Conservation (phyloP, 2,113 vertebrate genomes). For the Bubalus kerabau region DNA sequence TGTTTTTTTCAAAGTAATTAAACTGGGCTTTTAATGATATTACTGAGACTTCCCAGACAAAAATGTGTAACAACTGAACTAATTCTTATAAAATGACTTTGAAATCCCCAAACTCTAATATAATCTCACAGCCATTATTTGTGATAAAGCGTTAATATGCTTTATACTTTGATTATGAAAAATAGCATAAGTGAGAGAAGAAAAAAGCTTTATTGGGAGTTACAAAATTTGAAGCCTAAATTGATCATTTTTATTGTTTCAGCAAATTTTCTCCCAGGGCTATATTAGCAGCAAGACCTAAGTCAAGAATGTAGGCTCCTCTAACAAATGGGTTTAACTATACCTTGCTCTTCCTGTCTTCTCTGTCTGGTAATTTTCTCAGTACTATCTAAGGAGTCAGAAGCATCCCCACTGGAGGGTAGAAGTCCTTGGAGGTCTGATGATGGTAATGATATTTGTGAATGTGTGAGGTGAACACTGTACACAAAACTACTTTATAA, state of each 20-base stretch:
- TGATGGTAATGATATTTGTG: neutral
- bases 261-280: neutral
- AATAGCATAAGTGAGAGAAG: neutral
- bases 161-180: neutral
- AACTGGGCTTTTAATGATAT: neutral
- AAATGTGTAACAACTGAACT: neutral
- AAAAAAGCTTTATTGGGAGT: neutral
- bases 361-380: neutral
- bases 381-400: neutral
- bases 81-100: conserved; percentile 49
- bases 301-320: neutral
- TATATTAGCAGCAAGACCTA: neutral
- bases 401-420: neutral
- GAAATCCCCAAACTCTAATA: conserved; percentile 4
- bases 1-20: conserved; percentile 12
- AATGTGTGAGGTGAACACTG: neutral
- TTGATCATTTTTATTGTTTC: conserved; percentile 14
- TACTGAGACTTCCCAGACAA: neutral
- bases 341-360: neutral
- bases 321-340: neutral
- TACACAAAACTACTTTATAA: neutral
- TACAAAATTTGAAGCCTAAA: neutral
- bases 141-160: neutral
- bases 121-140: conserved; percentile 24
- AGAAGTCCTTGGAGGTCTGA: neutral